Base-by-base conservation (phyloP, 2,797 vertebrate species). In the Clarias pachynema region DNA sequence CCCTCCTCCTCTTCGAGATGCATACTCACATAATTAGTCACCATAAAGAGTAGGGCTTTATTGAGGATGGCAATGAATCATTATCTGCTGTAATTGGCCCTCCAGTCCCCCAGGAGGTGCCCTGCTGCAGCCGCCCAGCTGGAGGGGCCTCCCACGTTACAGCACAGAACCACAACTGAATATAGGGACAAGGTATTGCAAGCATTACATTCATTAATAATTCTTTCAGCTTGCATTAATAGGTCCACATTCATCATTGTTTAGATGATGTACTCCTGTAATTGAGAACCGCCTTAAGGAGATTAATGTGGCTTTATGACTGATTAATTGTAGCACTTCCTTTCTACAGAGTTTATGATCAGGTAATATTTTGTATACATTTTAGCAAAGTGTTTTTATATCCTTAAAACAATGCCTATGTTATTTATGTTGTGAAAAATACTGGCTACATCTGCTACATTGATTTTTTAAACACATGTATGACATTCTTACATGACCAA, bases 31-130 rank as follows among this genome's bases (percentile, higher is more conserved):
- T 95, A 95, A 95, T 95, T 95, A 94, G 90, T 91, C 89, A 91
- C 93, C 92, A 92, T 93, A 92, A 94, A 92, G 89, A 94, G 85
- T 34, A 92, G 92, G 93, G 94, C 92, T 95, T 94, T 93, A 95
- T 95, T 95, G 94, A 74, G 79, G 86, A 86, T 86, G 84, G 90
- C 89, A 88, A 91, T 93, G 93, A 95, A 93, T 95, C 94, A 95
- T 94, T 93, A 93, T 92, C 90, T 90, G 88, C 89, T 94, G 94
- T 95, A 95, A 95, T 96, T 95, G 93, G 93, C 91, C 93, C 92
- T 94, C 93, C 93, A 37, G 90, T 95, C 94, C 94, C 95, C 84
- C 88, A 93, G 94, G 95, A 94, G 93, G 94, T 93, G 94, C 94
- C 94, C 94, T 94, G 91, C 89, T 94, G 92, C 90, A 91, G 87